phyloP scores from a whole-genome alignment of 1,140 invertebrate genomes.

The Drosophila serrata region DNA sequence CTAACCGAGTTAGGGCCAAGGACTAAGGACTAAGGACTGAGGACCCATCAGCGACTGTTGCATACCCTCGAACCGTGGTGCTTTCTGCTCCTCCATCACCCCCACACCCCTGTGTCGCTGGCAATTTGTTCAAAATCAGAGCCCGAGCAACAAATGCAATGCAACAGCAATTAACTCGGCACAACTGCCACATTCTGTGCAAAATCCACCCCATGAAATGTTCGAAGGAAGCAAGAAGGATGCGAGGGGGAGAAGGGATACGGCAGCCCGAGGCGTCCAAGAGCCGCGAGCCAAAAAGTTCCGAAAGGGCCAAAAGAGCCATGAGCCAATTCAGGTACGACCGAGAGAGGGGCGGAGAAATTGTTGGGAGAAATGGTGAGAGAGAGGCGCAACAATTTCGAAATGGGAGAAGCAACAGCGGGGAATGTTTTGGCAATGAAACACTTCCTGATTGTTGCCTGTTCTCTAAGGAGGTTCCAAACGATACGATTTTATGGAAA shows the following conservation, averaged over 20 bases:
- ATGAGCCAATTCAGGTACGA: slow-evolving; percentile 77
- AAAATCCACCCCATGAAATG: slow-evolving; percentile 77
- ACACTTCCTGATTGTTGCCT: slow-evolving; percentile 71
- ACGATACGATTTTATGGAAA: slow-evolving; percentile 22
- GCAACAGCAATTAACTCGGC: slow-evolving; percentile 82
- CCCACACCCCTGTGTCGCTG: slow-evolving; percentile 55
- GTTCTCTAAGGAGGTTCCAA: slow-evolving; percentile 4
- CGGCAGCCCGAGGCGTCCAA: slow-evolving; percentile 28
- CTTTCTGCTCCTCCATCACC: neutral
- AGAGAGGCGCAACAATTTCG: slow-evolving; percentile 78
- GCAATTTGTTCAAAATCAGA: slow-evolving; percentile 82
- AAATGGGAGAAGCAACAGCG: slow-evolving; percentile 50
- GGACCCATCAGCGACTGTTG: slow-evolving; percentile 58
- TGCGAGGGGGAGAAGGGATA: neutral
- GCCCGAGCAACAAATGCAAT: slow-evolving; percentile 80
- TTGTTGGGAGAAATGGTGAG: slow-evolving; percentile 38
- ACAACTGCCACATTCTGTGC: slow-evolving; percentile 80
- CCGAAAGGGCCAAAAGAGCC: slow-evolving; percentile 59
- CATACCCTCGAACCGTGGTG: slow-evolving; percentile 17
- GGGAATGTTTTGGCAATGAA: slow-evolving; percentile 53
- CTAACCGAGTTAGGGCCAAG: slow-evolving; percentile 50
- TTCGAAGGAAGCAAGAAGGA: neutral
- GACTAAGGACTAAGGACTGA: slow-evolving; percentile 20
- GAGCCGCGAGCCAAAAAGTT: slow-evolving; percentile 59
- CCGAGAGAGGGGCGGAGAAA: slow-evolving; percentile 7